phyloP scores from a whole-genome alignment of 2,888 invertebrate species.

The Mythimna vitellina region DNA sequence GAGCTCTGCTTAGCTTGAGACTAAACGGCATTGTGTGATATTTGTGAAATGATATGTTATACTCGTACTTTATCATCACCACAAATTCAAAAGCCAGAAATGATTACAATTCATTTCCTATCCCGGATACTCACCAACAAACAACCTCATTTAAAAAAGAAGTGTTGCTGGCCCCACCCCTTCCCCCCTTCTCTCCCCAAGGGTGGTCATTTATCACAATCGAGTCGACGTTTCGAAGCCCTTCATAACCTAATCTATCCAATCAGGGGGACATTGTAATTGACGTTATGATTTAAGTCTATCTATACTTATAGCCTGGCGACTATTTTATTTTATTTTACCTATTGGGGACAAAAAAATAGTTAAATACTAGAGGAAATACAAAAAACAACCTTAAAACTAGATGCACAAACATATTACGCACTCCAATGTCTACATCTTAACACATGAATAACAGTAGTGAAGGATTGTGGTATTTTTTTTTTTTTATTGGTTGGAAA shows the following conservation, averaged over 20 bases:
- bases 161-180: conserved; percentile 36
- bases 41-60: no score
- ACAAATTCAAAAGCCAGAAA: conserved; percentile 23
- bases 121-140: conserved; percentile 17
- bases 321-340: neutral
- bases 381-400: no score
- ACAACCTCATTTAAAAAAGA: conserved; percentile 53
- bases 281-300: conserved; percentile 61
- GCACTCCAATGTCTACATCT: no score
- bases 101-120: conserved; percentile 20
- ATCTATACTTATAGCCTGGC: conserved; percentile 15
- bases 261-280: conserved; percentile 65
- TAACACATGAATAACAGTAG: no score
- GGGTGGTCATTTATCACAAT: conserved; percentile 71
- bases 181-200: conserved; percentile 8
- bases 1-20: no score
- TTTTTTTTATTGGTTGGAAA: no score
- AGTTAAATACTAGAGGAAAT: no score
- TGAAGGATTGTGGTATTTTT: no score
- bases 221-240: conserved; percentile 67
- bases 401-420: no score
- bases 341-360: no score
- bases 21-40: no score
- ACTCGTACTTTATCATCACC: neutral
- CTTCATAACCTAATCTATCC: conserved; percentile 69